A percentile compares a stretch with the other conserved stretches of the same genome.
Evolutionary conservation across 2,797 vertebrate genomes (phyloP).

Genomic region (Aythya fuligula): DNA sequence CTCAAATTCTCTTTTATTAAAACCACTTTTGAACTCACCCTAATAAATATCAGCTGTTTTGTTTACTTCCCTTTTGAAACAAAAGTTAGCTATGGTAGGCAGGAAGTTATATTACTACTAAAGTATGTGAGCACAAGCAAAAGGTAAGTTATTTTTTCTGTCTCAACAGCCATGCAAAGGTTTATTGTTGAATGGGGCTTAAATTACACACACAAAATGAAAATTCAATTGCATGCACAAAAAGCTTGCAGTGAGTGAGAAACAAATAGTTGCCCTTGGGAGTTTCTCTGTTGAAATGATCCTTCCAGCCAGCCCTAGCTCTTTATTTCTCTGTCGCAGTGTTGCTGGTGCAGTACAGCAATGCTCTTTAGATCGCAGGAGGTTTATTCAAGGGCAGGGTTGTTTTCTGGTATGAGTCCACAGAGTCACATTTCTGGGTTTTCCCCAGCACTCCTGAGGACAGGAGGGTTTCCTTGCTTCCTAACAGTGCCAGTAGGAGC

Average conservation of each 20-base stretch:
- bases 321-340: neutral
- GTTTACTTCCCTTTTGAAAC: constrained; percentile 24
- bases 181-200: neutral
- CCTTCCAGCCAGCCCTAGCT: neutral
- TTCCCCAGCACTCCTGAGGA: neutral
- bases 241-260: neutral
- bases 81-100: constrained; percentile 1
- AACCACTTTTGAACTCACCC: neutral
- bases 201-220: neutral
- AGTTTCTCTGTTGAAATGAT: neutral
- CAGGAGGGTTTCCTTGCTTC: neutral
- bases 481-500: neutral
- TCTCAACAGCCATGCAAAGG: neutral
- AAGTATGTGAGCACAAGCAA: neutral
- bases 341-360: neutral
- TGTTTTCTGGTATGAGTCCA: neutral
- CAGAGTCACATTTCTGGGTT: neutral
- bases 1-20: constrained; percentile 34
- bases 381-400: neutral
- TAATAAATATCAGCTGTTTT: constrained; percentile 1
- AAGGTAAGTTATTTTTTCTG: neutral
- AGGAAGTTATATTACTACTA: neutral
- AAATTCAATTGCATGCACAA: neutral
- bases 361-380: neutral
- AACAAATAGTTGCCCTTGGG: neutral